Evolutionary conservation across 2,888 invertebrate species (phyloP).

Genomic region (Agonopterix heracliana): DNA sequence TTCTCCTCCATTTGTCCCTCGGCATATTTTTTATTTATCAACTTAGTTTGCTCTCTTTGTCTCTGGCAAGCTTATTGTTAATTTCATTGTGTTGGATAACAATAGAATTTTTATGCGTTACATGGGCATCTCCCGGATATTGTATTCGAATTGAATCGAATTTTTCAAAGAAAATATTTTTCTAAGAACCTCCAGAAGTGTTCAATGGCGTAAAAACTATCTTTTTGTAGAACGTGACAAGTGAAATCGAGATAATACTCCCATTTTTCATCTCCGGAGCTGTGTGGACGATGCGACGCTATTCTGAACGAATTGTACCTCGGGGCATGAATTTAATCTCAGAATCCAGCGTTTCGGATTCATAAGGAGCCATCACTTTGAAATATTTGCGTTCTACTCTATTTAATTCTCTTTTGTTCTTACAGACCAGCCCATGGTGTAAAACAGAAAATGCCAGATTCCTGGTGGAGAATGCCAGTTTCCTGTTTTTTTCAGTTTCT

Average conservation of each 20-base stretch:
- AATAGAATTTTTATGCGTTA: conserved; percentile 33
- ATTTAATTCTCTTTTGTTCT: conserved; percentile 17
- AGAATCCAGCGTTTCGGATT: conserved; percentile 61
- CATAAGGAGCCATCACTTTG: conserved; percentile 56
- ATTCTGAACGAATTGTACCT: conserved; percentile 64
- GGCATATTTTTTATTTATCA: conserved; percentile 50
- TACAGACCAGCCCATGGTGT: not conserved
- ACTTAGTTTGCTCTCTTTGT: conserved; percentile 43
- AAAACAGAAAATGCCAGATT: not conserved
- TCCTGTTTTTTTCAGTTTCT: not conserved
- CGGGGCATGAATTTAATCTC: conserved; percentile 73
- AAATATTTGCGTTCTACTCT: conserved; percentile 37
- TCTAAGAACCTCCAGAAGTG: not conserved
- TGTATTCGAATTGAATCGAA: conserved; percentile 29
- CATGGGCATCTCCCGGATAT: conserved; percentile 32
- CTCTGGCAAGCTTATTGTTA: conserved; percentile 44
- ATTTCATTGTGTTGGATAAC: conserved; percentile 39
- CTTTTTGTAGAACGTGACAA: conserved; percentile 51
- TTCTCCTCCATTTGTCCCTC: conserved; percentile 41
- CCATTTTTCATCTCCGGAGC: conserved; percentile 62
- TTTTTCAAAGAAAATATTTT: not conserved
- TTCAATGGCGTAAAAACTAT: conserved; percentile 12
- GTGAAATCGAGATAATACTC: conserved; percentile 62
- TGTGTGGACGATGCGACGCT: conserved; percentile 60
- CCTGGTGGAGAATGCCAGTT: not conserved